A percentile compares a stretch with the other conserved stretches of the same genome.
Conservation (phyloP, 2,797 vertebrate genomes). For the Caiman crocodilus region DNA sequence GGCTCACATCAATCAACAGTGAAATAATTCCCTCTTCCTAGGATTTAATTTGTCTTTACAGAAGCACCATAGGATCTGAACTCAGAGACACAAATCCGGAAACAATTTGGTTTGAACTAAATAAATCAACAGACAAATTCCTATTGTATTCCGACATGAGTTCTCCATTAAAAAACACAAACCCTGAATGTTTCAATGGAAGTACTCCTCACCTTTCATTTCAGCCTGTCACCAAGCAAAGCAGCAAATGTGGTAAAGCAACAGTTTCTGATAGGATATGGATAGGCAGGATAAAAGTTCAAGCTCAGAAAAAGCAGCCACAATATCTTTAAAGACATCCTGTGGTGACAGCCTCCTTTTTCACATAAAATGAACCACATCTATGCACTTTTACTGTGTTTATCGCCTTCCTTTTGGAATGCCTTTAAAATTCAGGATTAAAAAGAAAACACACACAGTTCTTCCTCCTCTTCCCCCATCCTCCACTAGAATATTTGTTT, state of each 20-base stretch:
- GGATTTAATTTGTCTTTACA: neutral
- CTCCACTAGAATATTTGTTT: neutral
- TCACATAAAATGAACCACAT: neutral
- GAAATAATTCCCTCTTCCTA: neutral
- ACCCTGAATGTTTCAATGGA: neutral
- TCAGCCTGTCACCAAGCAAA: neutral
- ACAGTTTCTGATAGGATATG: neutral
- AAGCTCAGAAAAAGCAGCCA: neutral
- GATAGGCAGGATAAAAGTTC: neutral
- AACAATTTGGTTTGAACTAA: neutral
- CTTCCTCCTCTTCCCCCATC: rapidly evolving
- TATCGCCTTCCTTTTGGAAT: neutral
- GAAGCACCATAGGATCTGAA: neutral
- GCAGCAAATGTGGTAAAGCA: neutral
- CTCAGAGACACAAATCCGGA: neutral
- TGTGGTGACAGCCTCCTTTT: neutral
- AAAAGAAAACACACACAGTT: rapidly evolving
- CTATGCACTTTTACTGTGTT: neutral
- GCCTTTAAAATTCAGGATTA: neutral
- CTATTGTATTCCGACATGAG: neutral
- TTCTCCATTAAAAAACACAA: neutral
- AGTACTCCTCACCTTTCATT: rapidly evolving
- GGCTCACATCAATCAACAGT: neutral
- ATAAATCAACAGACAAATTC: neutral
- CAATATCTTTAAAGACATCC: neutral